These are phyloP conservation scores for Pelvicachromis taeniatus DNA, from an alignment of 2,113 vertebrate species.

Conservation along the genomic window DNA sequence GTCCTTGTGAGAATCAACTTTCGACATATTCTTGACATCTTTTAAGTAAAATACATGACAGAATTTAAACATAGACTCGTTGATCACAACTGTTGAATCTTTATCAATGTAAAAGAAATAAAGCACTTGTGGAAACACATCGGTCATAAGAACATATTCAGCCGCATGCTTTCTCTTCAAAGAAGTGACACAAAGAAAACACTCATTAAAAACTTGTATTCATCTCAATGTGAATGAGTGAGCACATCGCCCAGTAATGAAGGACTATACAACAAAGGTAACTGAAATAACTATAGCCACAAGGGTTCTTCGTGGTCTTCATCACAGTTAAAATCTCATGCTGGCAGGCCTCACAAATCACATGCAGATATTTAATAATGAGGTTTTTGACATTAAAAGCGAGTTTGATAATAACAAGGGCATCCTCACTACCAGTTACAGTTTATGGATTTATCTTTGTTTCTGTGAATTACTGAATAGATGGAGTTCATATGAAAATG, in stretches of 20 bases:
- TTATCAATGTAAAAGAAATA: not conserved
- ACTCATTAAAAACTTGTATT: conserved; percentile 7
- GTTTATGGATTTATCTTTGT: not conserved
- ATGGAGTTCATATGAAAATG: not conserved
- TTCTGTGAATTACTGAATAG: not conserved
- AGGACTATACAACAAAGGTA: not conserved
- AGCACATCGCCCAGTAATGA: not conserved
- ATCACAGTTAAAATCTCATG: not conserved
- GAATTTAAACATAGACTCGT: not conserved
- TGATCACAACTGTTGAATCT: not conserved
- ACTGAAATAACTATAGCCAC: not conserved
- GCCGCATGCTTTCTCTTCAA: not conserved
- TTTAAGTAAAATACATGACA: not conserved
- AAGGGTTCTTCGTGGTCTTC: not conserved
- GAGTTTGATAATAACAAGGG: not conserved
- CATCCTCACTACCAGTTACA: not conserved
- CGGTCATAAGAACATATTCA: not conserved
- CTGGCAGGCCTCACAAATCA: not conserved
- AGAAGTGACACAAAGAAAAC: not conserved
- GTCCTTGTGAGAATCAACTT: not conserved
- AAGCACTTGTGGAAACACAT: not conserved
- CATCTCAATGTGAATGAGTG: not conserved
- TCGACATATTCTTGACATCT: not conserved
- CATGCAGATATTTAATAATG: not conserved
- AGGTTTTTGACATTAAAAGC: not conserved